Evolutionary conservation across 2,113 vertebrate species (phyloP), one percentile per base, ranked within the genome.

Genomic region (Tyrannus savana): DNA sequence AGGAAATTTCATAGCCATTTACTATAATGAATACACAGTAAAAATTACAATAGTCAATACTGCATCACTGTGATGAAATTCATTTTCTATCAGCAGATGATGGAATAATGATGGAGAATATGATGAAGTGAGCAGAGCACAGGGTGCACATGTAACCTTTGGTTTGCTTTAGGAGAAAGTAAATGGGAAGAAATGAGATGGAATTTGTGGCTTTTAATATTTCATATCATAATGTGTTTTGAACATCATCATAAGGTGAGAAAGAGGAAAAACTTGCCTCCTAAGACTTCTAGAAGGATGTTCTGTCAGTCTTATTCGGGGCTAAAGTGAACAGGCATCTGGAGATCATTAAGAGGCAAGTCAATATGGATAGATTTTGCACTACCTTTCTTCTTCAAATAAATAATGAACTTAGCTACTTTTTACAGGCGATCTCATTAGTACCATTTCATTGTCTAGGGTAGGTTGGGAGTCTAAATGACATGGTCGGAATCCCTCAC

Each of bases 401-500:
- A 59, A 49, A 33, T 30, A 59, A n/a, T 50, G 12, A 55, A 47
- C 13, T 37, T 47, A 31, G 16, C 53, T 73, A 24, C 31, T 67
- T 74, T 35, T 74, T 35, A 79, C 33, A 68, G 24, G 11, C 6
- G 10, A 52, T n/a, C 18, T 79, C 39, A 39, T 47, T 79, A 72
- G 16, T 79, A 64, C 10, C 1, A 0, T 90, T 63, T 59, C 16
- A 14, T 42, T 90, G 13, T 55, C 7, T 52, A 33, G 12, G 10
- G 14, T 63, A 31, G 13, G 6, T 3, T 59, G 13, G 4, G 41
- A 58, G 13, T 78, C 8, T 50, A 78, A 84, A 35, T 72, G 17
- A 13, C 2, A 1, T 1, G 1, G 12, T 37, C 3, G 2, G 30
- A 67, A 33, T 72, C 11, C 19, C 21, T 63, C 6, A 19, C 6